Conservation (phyloP, 2,797 vertebrate species). For the Acanthiza pusilla region DNA sequence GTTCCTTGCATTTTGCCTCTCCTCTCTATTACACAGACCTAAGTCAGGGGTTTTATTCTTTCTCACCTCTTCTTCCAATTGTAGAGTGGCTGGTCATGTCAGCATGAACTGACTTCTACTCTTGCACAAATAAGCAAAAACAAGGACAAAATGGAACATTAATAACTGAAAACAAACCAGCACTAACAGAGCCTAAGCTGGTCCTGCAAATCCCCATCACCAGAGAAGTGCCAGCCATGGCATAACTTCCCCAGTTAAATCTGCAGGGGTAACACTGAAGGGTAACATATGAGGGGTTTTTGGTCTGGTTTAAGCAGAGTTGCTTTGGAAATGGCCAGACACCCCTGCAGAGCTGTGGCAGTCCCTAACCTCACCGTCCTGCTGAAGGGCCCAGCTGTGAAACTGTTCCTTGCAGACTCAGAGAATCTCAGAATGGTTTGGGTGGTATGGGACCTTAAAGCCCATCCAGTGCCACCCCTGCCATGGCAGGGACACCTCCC, state of each 20-base stretch:
- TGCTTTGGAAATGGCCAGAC: background rate
- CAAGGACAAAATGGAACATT: background rate
- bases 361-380: accelerated
- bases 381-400: background rate
- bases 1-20: background rate
- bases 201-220: background rate
- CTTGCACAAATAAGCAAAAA: background rate
- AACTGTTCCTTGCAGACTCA: background rate
- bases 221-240: background rate
- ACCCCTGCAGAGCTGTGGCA: background rate
- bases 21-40: accelerated
- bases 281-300: accelerated
- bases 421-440: background rate
- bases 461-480: accelerated
- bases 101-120: background rate
- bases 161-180: background rate
- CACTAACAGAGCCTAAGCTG: background rate
- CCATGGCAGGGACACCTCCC: background rate
- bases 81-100: background rate
- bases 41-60: background rate
- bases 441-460: background rate
- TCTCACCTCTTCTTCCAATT: background rate
- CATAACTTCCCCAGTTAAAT: background rate
- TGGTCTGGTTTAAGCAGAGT: background rate
- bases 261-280: background rate